Percentiles rank a stretch among this genome's conserved stretches.
Conservation (phyloP, 2,888 invertebrate species). For the Hypsopygia costalis region DNA sequence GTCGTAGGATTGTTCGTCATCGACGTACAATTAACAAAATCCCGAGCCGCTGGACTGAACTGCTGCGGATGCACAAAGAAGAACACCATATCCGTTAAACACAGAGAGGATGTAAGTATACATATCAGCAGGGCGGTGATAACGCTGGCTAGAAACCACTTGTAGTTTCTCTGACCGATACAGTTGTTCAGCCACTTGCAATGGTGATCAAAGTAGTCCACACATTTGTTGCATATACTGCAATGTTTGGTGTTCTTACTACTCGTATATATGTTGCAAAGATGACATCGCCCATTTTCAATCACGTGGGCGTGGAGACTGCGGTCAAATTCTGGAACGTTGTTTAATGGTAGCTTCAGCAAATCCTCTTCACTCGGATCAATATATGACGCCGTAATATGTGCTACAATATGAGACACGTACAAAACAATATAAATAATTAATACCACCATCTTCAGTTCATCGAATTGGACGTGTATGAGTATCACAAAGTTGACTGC, state of each 20-base stretch:
- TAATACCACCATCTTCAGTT: slow-evolving; percentile 81
- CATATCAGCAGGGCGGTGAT: slow-evolving; percentile 88
- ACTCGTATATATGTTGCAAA: slow-evolving; percentile 91
- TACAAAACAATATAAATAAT: slow-evolving; percentile 84
- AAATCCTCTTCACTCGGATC: slow-evolving; percentile 94
- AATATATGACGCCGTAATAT: slow-evolving; percentile 88
- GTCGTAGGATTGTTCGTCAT: slow-evolving; percentile 23
- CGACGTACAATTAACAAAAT: slow-evolving; percentile 52
- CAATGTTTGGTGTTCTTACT: slow-evolving; percentile 95
- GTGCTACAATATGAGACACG: slow-evolving; percentile 86
- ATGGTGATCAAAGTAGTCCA: slow-evolving; percentile 96
- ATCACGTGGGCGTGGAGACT: slow-evolving; percentile 95
- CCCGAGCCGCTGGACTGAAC: slow-evolving; percentile 78
- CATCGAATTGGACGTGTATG: slow-evolving; percentile 84
- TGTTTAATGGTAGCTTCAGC: slow-evolving; percentile 80
- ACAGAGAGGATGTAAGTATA: slow-evolving; percentile 84
- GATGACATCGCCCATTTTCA: slow-evolving; percentile 95
- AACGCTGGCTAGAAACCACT: slow-evolving; percentile 89
- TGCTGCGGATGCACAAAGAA: slow-evolving; percentile 82
- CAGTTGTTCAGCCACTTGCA: slow-evolving; percentile 99
- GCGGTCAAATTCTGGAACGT: slow-evolving; percentile 92
- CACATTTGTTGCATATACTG: slow-evolving; percentile 98
- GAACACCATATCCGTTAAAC: slow-evolving; percentile 84
- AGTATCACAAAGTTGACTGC: slow-evolving; percentile 86
- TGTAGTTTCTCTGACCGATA: slow-evolving; percentile 95